A percentile compares a stretch with the other conserved stretches of the same genome.
phyloP scores from a whole-genome alignment of 2,888 invertebrate species.

The Melinaea menophilus region DNA sequence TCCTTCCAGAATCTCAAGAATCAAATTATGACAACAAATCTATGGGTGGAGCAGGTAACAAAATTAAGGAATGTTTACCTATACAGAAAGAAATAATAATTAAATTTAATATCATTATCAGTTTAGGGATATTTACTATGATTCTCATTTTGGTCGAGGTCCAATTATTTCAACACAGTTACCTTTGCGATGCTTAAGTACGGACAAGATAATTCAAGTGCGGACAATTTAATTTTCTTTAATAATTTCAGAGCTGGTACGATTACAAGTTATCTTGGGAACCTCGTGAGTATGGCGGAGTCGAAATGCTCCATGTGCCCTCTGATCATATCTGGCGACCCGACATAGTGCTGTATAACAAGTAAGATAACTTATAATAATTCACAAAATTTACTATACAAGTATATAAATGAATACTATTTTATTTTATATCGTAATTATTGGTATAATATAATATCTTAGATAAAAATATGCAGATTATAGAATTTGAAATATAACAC shows the following conservation, averaged over 20 bases:
- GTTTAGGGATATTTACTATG: too few species aligned
- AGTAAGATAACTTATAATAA: slow-evolving; percentile 78
- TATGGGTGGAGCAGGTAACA: slow-evolving; percentile 87
- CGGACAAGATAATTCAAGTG: too few species aligned
- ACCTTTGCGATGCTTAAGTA: too few species aligned
- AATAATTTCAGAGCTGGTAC: slow-evolving; percentile 86
- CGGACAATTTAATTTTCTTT: too few species aligned
- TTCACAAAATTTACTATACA: background rate
- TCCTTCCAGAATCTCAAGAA: slow-evolving; percentile 93
- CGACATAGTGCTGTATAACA: slow-evolving; percentile 96
- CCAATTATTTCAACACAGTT: too few species aligned
- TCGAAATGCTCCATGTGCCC: slow-evolving; percentile 96
- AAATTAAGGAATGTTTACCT: background rate
- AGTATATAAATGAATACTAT: background rate
- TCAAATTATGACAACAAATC: slow-evolving; percentile 96
- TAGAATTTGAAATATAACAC: too few species aligned
- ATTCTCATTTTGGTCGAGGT: too few species aligned
- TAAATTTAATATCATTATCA: background rate
- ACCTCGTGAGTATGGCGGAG: slow-evolving; percentile 95
- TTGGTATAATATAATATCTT: too few species aligned
- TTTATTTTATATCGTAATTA: background rate
- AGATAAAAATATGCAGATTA: too few species aligned
- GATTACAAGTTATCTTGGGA: slow-evolving; percentile 97
- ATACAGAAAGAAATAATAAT: background rate
- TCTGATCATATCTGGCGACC: slow-evolving; percentile 98